Evolutionary conservation across 2,888 invertebrate species (phyloP), one percentile per base, ranked within the genome.

Genomic region (Lasius fuliginosus): DNA sequence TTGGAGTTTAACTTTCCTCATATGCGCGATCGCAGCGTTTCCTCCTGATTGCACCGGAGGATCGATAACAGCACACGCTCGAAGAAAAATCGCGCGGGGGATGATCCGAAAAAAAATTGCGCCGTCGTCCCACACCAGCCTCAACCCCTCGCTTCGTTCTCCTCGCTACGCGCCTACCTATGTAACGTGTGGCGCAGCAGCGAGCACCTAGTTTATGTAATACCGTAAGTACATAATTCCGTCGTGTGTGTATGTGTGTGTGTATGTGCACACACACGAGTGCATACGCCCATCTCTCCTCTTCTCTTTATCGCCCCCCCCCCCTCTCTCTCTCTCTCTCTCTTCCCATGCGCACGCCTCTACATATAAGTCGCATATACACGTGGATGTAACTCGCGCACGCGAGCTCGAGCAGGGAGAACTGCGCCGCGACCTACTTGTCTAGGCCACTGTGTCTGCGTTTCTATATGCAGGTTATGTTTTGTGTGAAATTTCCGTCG

Each of bases 341-440:
- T 23, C 49, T 49, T 5, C 15, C 36, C 53, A 53, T 9, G 68
- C 67, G 40, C 68, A n/a, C 33, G 49, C 75, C 49, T 75, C 58
- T 30, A 53, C 60, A 56, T 18, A 36, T 42, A 60, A 49, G 85
- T 62, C 77, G 42, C 49, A 12, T 40, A 12, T 5, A 23, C 64
- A 58, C 82, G 84, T 27, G 42, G 79, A 71, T 85, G 23, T 46
- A 79, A 12, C 87, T 83, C 83, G 88, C 88, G 89, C 90, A 90
- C 88, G 90, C 87, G 90, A 89, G 86, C 86, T 74, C 89, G 83
- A 82, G 89, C 88, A 89, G 90, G 91, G 91, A 93, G 92, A 93
- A 94, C 92, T 94, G 91, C 94, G 94, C 93, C 92, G 94, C 93
- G 94, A 94, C 94, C 94, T 94, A 94, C 92, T 94, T 94, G 93